A percentile compares a stretch with the other conserved stretches of the same genome.
phyloP scores from a whole-genome alignment of 2,888 invertebrate species.

The Parelbella ahira region DNA sequence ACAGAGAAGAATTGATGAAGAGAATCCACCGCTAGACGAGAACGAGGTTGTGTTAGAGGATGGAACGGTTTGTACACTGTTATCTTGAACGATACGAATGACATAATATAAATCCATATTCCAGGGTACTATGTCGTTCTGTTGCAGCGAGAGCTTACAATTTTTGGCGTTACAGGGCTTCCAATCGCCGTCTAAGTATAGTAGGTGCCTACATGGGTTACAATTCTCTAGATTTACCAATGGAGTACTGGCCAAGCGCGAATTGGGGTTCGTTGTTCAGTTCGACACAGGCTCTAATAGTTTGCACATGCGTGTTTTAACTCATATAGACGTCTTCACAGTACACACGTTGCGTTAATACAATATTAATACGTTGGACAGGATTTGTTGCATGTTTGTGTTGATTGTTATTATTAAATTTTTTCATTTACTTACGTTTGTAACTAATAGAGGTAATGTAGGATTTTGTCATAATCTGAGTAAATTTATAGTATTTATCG shows the following conservation, averaged over 20 bases:
- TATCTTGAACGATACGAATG: slow-evolving; percentile 1
- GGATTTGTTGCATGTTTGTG: slow-evolving; percentile 22
- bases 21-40: slow-evolving; percentile 86
- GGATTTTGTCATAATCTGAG: too few species aligned
- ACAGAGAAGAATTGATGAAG: slow-evolving; percentile 88
- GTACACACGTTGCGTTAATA: background rate
- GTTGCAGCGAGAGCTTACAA: slow-evolving; percentile 80
- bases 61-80: slow-evolving; percentile 79
- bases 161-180: slow-evolving; percentile 80
- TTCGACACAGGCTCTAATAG: slow-evolving; percentile 42
- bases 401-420: slow-evolving; percentile 21
- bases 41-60: slow-evolving; percentile 85
- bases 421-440: slow-evolving; percentile 2
- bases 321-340: too few species aligned
- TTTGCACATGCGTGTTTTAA: slow-evolving; percentile 23
- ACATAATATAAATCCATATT: slow-evolving; percentile 38
- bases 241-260: slow-evolving; percentile 81
- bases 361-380: slow-evolving; percentile 2
- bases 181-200: slow-evolving; percentile 60
- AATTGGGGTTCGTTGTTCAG: slow-evolving; percentile 82
- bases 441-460: slow-evolving; percentile 18
- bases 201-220: slow-evolving; percentile 75
- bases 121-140: slow-evolving; percentile 66
- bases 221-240: slow-evolving; percentile 76
- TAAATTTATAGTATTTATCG: too few species aligned